Conservation (phyloP, 2,888 invertebrate genomes). For the Theretra japonica region DNA sequence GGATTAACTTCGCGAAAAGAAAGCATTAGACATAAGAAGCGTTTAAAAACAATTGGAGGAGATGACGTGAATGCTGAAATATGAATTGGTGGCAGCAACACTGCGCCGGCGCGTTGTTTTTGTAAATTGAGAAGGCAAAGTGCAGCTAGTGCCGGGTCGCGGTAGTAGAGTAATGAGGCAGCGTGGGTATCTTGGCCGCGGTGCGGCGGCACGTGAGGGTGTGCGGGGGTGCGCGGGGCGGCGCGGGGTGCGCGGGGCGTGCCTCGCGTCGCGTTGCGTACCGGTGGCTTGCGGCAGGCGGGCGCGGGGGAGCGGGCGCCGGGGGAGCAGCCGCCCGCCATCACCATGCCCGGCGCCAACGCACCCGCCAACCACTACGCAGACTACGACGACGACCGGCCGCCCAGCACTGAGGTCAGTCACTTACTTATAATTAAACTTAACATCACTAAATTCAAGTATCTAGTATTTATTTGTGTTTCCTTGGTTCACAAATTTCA, state of each 20-base stretch:
- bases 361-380: slow-evolving; percentile 39
- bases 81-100: neutral
- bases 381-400: slow-evolving; percentile 57
- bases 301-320: slow-evolving; percentile 34
- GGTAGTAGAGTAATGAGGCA: neutral
- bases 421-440: neutral
- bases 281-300: slow-evolving; percentile 35
- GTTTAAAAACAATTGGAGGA: neutral
- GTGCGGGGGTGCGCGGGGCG: neutral
- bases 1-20: slow-evolving; percentile 5
- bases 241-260: neutral
- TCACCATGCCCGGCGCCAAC: slow-evolving; percentile 71
- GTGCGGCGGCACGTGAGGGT: neutral
- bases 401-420: slow-evolving; percentile 54
- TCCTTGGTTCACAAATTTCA: no score
- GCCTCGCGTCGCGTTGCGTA: neutral
- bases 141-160: neutral
- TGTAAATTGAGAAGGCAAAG: neutral
- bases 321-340: slow-evolving; percentile 56
- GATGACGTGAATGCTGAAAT: neutral
- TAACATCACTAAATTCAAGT: no score
- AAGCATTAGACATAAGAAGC: neutral
- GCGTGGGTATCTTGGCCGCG: slow-evolving; percentile 11
- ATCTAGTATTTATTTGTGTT: no score
- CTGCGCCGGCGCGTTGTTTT: neutral